Percentiles rank a stretch among this genome's conserved stretches.
These are phyloP conservation scores for Helicolenus hilgendorfi DNA, from an alignment of 2,797 vertebrate species.

Conservation along the genomic window DNA sequence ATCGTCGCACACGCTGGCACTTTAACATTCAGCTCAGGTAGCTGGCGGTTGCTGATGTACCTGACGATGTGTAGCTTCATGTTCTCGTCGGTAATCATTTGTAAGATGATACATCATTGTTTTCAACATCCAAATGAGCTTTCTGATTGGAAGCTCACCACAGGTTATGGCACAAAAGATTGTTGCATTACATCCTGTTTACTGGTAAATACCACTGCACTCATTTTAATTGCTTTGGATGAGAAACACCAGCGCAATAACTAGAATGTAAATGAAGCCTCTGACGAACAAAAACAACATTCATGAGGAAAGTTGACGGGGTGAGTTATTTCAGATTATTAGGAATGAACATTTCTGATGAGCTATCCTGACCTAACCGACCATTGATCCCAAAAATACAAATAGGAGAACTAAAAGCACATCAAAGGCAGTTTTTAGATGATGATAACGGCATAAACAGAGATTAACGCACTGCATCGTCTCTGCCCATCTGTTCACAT, in stretches of 20 bases:
- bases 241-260: slow-evolving; percentile 31
- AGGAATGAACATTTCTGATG: neutral
- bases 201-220: slow-evolving; percentile 44
- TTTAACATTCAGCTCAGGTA: slow-evolving; percentile 11
- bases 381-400: neutral
- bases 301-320: slow-evolving; percentile 1
- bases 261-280: slow-evolving; percentile 36
- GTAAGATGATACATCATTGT: slow-evolving; percentile 27
- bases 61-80: slow-evolving; percentile 21
- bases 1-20: neutral
- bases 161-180: slow-evolving; percentile 40
- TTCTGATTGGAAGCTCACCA: slow-evolving; percentile 49
- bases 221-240: slow-evolving; percentile 61
- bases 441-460: neutral
- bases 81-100: slow-evolving; percentile 40
- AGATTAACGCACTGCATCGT: neutral
- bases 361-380: neutral
- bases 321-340: slow-evolving; percentile 29
- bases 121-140: slow-evolving; percentile 49
- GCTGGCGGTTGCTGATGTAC: slow-evolving; percentile 9
- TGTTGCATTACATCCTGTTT: slow-evolving; percentile 54
- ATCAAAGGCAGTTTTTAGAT: neutral
- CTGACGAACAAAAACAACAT: slow-evolving; percentile 28
- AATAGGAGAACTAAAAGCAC: neutral
- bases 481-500: neutral